Percentiles rank a stretch among this genome's conserved stretches.
phyloP scores from a whole-genome alignment of 2,113 vertebrate genomes.

The Hystrix cristata region DNA sequence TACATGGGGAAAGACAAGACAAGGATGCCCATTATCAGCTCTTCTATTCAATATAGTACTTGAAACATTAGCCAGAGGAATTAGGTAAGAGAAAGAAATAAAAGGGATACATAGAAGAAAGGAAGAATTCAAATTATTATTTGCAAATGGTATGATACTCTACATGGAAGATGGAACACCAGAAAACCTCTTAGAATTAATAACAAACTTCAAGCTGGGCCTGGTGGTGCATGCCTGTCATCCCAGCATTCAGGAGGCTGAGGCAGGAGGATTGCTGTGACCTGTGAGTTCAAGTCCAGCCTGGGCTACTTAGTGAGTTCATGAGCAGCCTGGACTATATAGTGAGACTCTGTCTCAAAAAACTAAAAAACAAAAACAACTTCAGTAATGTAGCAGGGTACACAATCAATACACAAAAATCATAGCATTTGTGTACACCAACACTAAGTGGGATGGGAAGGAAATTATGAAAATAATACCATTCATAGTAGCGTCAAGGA shows the following conservation, averaged over 20 bases:
- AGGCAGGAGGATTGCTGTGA: no score
- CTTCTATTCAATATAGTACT: neutral
- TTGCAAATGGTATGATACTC: no score
- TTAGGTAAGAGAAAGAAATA: neutral
- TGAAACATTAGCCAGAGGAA: neutral
- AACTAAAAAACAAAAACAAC: no score
- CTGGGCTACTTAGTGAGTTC: no score
- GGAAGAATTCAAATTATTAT: no score
- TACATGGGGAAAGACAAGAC: neutral
- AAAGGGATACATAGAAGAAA: neutral
- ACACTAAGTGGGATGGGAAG: neutral
- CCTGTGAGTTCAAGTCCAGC: no score
- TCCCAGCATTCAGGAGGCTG: no score
- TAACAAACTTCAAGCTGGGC: no score
- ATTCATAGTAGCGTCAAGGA: neutral
- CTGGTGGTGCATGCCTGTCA: no score
- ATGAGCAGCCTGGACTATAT: no score
- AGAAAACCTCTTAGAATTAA: neutral
- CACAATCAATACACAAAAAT: neutral
- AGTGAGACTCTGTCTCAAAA: no score
- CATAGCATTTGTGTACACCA: neutral
- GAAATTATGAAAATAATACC: neutral
- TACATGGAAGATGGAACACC: no score
- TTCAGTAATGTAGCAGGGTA: neutral
- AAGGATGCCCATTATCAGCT: neutral